Evolutionary conservation across 1,140 invertebrate species (phyloP).

Genomic region (Sinonovacula constricta): DNA sequence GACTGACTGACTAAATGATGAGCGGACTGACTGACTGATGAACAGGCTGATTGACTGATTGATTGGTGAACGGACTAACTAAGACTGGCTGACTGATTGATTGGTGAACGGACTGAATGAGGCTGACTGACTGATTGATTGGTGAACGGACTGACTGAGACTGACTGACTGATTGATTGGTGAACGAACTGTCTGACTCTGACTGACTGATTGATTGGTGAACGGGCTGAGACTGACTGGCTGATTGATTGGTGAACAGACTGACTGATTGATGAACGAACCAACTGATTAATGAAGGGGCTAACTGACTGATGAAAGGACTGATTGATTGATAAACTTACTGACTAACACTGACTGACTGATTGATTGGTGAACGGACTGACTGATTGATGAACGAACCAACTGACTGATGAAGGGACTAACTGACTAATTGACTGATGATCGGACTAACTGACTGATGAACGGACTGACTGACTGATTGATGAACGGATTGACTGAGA

Average conservation of each 20-base stretch:
- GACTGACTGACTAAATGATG: too few relatives aligned
- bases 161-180: conserved; percentile 43
- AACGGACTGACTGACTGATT: conserved; percentile 43
- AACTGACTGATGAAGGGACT: conserved; percentile 39
- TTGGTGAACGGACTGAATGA: conserved; percentile 37
- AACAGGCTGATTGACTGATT: too few relatives aligned
- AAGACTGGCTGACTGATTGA: conserved; percentile 43
- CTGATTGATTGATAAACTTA: conserved; percentile 48
- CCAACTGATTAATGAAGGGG: conserved; percentile 59
- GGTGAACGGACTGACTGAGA: conserved; percentile 48
- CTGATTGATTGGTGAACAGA: conserved; percentile 32
- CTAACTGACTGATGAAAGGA: conserved; percentile 61
- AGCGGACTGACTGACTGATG: too few relatives aligned
- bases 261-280: conserved; percentile 58
- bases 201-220: conserved; percentile 50
- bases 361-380: conserved; percentile 58
- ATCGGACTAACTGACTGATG: conserved; percentile 39
- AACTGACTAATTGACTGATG: conserved; percentile 42
- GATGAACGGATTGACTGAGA: conserved; percentile 38
- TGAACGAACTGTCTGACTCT: conserved; percentile 39
- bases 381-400: conserved; percentile 62
- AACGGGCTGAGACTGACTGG: conserved; percentile 57
- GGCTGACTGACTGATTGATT: conserved; percentile 34
- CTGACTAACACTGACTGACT: conserved; percentile 53
- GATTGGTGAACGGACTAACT: conserved; percentile 28